Evolutionary conservation across 2,888 invertebrate species (phyloP).

Genomic region (Luperina nickerlii): DNA sequence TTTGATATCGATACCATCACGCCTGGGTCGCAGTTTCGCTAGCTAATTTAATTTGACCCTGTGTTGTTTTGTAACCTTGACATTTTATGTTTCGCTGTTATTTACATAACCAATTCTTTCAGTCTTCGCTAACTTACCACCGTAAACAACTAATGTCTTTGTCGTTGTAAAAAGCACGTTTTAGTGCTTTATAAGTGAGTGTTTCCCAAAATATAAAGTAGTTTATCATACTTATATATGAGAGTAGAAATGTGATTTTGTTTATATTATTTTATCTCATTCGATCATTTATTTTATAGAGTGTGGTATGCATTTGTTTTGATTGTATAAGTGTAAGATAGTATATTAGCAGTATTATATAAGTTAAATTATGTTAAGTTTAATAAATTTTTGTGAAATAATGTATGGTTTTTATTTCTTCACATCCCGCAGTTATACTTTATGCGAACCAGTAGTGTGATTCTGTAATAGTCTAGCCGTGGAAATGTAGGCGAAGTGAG

Average conservation of each 20-base stretch:
- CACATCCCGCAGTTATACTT: too few species aligned
- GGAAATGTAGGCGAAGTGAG: too few species aligned
- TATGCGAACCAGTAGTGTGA: too few species aligned
- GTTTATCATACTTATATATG: slow-evolving; percentile 53
- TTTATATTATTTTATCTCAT: slow-evolving; percentile 59
- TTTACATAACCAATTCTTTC: slow-evolving; percentile 39
- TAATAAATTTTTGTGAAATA: slow-evolving; percentile 82
- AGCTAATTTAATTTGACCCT: not conserved
- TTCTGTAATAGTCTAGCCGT: too few species aligned
- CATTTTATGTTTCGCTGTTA: slow-evolving; percentile 53
- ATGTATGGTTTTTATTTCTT: slow-evolving; percentile 21
- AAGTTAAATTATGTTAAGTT: slow-evolving; percentile 82
- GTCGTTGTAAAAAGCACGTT: slow-evolving; percentile 73
- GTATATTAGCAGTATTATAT: slow-evolving; percentile 77
- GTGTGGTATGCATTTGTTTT: slow-evolving; percentile 78
- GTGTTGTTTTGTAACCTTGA: slow-evolving; percentile 51
- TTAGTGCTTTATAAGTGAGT: slow-evolving; percentile 76
- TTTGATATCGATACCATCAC: not conserved
- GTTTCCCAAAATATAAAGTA: slow-evolving; percentile 53
- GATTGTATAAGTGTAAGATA: slow-evolving; percentile 84
- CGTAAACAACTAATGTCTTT: slow-evolving; percentile 52
- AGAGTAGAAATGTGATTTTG: slow-evolving; percentile 56
- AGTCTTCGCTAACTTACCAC: slow-evolving; percentile 57
- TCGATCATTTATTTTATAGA: slow-evolving; percentile 59
- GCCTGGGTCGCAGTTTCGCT: not conserved